Conservation (phyloP, 2,113 vertebrate species). For the Parus major region DNA sequence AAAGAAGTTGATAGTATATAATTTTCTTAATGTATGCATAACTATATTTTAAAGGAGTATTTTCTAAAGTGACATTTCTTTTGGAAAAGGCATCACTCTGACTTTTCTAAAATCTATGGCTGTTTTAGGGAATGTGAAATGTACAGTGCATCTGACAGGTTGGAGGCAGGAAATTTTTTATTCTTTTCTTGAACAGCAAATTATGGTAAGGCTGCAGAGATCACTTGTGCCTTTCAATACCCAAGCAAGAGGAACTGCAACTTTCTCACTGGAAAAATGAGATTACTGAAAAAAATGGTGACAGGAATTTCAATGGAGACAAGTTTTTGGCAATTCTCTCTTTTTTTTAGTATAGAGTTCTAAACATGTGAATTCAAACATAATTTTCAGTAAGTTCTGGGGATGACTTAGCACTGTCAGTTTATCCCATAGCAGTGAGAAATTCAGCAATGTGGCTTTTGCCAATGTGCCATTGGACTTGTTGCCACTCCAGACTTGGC, state of each 20-base stretch:
- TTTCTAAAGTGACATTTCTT: not conserved
- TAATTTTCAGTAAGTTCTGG: not conserved
- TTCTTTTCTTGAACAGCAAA: not conserved
- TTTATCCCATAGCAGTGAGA: not conserved
- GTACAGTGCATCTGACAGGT: not conserved
- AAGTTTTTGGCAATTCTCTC: not conserved
- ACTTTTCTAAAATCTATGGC: not conserved
- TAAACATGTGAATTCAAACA: not conserved
- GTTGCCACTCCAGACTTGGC: not conserved
- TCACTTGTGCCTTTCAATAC: not conserved
- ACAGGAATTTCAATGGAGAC: not conserved
- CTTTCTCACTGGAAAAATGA: not conserved
- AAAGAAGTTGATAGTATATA: not conserved
- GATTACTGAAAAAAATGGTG: not conserved
- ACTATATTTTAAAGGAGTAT: not conserved
- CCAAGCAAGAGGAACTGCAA: not conserved
- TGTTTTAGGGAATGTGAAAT: not conserved
- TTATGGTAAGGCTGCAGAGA: not conserved
- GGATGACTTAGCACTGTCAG: not conserved
- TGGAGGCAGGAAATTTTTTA: not conserved
- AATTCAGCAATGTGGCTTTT: not conserved
- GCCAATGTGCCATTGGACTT: not conserved
- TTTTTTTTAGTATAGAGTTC: not conserved
- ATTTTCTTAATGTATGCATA: not conserved
- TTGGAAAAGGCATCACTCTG: not conserved